Conservation (phyloP, 2,888 invertebrate species). For the Dynastes hyllus region DNA sequence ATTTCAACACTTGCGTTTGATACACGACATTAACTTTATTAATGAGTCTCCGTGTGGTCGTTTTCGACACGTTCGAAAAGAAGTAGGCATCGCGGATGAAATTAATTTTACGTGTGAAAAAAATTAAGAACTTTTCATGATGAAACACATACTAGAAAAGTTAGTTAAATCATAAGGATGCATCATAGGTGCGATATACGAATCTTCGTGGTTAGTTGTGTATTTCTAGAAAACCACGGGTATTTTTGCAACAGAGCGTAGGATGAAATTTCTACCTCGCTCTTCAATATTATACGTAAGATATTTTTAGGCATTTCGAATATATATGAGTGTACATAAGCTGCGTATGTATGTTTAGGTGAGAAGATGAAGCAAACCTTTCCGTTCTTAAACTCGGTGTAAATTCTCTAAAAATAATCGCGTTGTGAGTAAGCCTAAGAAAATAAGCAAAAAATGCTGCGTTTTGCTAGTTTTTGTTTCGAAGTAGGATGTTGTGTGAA, state of each 20-base stretch:
- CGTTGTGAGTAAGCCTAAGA: neutral
- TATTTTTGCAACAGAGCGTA: neutral
- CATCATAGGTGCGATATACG: neutral
- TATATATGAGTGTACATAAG: neutral
- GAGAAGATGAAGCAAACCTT: neutral
- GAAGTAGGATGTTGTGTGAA: no score
- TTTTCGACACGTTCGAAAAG: no score
- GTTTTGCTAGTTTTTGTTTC: no score
- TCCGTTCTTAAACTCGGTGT: neutral
- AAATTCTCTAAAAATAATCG: neutral
- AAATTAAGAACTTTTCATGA: no score
- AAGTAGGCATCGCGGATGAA: no score
- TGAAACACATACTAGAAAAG: no score
- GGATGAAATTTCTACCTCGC: neutral
- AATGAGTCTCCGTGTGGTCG: neutral
- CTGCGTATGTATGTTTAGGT: neutral
- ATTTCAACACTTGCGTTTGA: conserved; percentile 24
- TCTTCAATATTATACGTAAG: neutral
- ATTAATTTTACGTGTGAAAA: no score
- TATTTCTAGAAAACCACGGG: neutral
- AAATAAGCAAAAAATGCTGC: neutral
- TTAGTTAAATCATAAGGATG: no score
- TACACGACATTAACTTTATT: conserved; percentile 32
- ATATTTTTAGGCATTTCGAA: neutral
- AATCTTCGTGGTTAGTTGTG: neutral